These are phyloP conservation scores for Cossypha heuglini DNA, from an alignment of 2,797 vertebrate genomes.

Conservation along the genomic window DNA sequence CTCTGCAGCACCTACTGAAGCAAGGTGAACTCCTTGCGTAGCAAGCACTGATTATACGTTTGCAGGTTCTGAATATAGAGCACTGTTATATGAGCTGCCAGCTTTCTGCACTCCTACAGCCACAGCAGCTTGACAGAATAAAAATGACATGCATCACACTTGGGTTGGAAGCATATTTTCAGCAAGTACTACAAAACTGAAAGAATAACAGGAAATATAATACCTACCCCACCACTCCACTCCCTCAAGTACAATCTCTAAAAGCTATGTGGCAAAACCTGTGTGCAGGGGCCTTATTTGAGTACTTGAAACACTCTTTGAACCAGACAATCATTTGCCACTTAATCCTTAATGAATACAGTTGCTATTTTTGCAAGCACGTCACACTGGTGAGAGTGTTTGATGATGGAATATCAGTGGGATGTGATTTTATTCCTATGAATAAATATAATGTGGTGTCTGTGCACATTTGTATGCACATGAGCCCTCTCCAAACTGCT, in stretches of 20 bases:
- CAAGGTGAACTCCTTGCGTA: fast-evolving
- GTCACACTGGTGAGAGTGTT: not conserved
- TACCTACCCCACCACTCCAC: not conserved
- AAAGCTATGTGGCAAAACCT: not conserved
- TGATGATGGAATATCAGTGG: not conserved
- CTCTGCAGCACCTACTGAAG: not conserved
- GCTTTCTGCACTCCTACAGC: not conserved
- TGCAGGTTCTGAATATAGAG: not conserved
- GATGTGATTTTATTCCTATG: not conserved
- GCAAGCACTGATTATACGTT: not conserved
- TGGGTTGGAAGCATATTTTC: not conserved
- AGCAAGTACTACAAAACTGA: not conserved
- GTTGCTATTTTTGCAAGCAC: not conserved
- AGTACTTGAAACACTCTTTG: not conserved
- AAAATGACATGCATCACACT: not conserved
- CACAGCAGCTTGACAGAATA: not conserved
- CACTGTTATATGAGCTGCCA: not conserved
- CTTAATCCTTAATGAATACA: not conserved
- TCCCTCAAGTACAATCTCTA: not conserved
- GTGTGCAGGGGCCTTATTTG: not conserved
- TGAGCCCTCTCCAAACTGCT: not conserved
- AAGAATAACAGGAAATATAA: not conserved
- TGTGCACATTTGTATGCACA: not conserved
- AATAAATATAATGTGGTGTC: not conserved
- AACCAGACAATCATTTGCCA: not conserved